phyloP scores from a whole-genome alignment of 1,140 invertebrate species.

The Drosophila equinoxialis region DNA sequence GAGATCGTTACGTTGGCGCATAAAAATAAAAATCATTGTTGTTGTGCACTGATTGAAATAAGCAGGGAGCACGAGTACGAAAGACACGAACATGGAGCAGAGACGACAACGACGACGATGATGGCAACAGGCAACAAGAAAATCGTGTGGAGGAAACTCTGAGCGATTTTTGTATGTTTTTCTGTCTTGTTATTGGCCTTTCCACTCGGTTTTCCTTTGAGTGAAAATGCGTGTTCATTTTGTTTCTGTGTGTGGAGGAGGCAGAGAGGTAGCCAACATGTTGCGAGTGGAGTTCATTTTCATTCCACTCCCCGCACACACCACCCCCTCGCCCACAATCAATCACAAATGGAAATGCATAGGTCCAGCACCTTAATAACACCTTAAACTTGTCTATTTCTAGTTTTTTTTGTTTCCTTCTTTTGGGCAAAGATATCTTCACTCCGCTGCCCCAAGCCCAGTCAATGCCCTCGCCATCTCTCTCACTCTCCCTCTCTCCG shows the following conservation, averaged over 20 bases:
- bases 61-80: conserved; percentile 37
- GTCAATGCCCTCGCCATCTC: background rate
- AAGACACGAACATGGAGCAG: conserved; percentile 16
- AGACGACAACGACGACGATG: conserved; percentile 14
- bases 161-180: conserved; percentile 1
- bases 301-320: background rate
- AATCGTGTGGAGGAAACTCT: conserved; percentile 26
- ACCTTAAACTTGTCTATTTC: conserved; percentile 71
- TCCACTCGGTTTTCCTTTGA: conserved; percentile 67
- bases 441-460: background rate
- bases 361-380: conserved; percentile 51
- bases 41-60: conserved; percentile 83
- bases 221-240: conserved; percentile 46
- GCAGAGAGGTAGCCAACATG: conserved; percentile 49
- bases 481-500: background rate
- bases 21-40: conserved; percentile 83
- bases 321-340: conserved; percentile 18
- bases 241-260: background rate
- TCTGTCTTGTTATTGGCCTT: conserved; percentile 11
- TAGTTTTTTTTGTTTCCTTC: conserved; percentile 13
- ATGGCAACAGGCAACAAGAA: conserved; percentile 45
- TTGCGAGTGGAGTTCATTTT: conserved; percentile 49
- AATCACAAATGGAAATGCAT: conserved; percentile 44
- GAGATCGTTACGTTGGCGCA: conserved; percentile 83
- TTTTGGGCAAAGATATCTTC: background rate